These are phyloP conservation scores for Atherinomorus stipes DNA, from an alignment of 2,113 vertebrate species.

Conservation along the genomic window DNA sequence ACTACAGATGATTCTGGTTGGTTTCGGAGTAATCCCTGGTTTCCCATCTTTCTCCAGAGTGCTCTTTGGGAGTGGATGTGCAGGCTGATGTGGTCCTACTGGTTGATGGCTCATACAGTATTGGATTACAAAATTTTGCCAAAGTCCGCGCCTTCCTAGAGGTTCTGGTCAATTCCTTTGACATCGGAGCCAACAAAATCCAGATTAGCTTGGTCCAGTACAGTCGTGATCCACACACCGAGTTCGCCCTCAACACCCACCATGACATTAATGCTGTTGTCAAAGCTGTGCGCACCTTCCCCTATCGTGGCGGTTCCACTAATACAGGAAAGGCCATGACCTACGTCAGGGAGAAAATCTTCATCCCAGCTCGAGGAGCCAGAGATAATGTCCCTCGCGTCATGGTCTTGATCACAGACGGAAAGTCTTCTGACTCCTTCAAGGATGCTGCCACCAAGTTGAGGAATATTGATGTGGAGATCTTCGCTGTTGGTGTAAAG, in stretches of 20 bases:
- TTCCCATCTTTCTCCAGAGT: slow-evolving; percentile 85
- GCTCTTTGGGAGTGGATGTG: slow-evolving; percentile 96
- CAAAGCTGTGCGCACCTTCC: slow-evolving; percentile 93
- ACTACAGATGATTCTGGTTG: not conserved
- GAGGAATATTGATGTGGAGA: slow-evolving; percentile 93
- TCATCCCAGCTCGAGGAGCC: slow-evolving; percentile 88
- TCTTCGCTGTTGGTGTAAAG: slow-evolving; percentile 98
- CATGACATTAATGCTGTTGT: slow-evolving; percentile 90
- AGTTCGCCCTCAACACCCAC: slow-evolving; percentile 94
- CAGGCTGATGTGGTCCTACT: slow-evolving; percentile 97
- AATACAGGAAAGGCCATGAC: slow-evolving; percentile 99
- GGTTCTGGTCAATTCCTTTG: slow-evolving; percentile 95
- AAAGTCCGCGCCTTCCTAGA: slow-evolving; percentile 98
- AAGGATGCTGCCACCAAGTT: slow-evolving; percentile 93
- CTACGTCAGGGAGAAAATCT: slow-evolving; percentile 95
- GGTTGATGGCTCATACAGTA: slow-evolving; percentile 98
- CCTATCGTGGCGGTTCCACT: slow-evolving; percentile 98
- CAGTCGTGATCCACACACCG: slow-evolving; percentile 95
- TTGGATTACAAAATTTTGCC: slow-evolving; percentile 97
- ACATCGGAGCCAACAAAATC: slow-evolving; percentile 91
- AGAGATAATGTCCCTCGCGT: slow-evolving; percentile 93
- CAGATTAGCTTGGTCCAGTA: slow-evolving; percentile 99
- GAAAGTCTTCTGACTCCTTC: slow-evolving; percentile 97
- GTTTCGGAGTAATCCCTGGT: slow-evolving; percentile 73
- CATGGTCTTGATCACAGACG: slow-evolving; percentile 99